phyloP scores from a whole-genome alignment of 1,140 invertebrate genomes.

The honey bee (Apis mellifera) region Amel_HAv3.1 CM009935.2:8820501-8821000 shows the following conservation, averaged over 20 bases:
- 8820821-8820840: neutral
- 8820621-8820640: slow-evolving; percentile 30
- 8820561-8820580: slow-evolving; percentile 6
- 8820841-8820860: slow-evolving; percentile 18
- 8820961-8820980: neutral
- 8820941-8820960: neutral
- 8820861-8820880: slow-evolving; percentile 37
- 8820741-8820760: neutral
- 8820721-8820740: too few relatives aligned
- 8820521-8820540: slow-evolving; percentile 30
- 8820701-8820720: neutral
- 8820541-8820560: neutral
- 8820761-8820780: neutral
- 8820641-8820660: neutral
- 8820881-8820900: slow-evolving; percentile 13
- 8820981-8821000: neutral
- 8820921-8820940: neutral
- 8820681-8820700: neutral
- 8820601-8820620: slow-evolving; percentile 45
- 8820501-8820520: slow-evolving; percentile 55
- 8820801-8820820: slow-evolving; percentile 13
- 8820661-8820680: too few relatives aligned
- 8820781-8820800: neutral
- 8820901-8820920: neutral
- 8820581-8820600: neutral